Evolutionary conservation across 2,797 vertebrate genomes (phyloP), one percentile per base, ranked within the genome.

Genomic region (Chelidonichthys spinosus): DNA sequence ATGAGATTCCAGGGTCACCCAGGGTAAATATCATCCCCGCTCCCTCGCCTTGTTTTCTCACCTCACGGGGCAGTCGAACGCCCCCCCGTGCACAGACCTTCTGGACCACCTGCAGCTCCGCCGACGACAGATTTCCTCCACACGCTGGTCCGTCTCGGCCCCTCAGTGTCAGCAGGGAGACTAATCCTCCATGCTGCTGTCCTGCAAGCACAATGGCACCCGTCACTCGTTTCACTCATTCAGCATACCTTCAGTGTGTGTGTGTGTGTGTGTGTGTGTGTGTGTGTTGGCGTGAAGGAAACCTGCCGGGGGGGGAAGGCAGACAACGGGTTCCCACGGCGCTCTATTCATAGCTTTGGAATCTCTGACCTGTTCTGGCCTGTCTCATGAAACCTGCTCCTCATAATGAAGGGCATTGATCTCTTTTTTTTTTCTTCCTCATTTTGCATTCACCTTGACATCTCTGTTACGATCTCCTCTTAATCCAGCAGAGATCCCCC

Each of bases 281-380:
- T 25, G 25, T 25, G 25, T 25, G 25, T 25, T 2, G 25, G 25
- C 25, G 25, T 25, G 25, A 25, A 25, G 25, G 25, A 25, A 25
- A 25, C 25, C 25, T 25, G 25, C 25, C 25, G 25, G 25, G 25
- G 25, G 25, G 83, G 86, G 79, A 84, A 84, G 84, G 86, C 84
- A 71, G 87, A 81, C 83, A 75, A 83, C 43, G 46, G 73, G 81
- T 92, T 92, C 92, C 90, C 92, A 94, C 90, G 80, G 76, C 85
- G 25, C 84, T 86, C 90, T 92, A 90, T 92, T 93, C 92, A 90
- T 87, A 89, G 92, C 76, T 47, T 78, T 60, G 86, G 90, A 92
- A 93, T 94, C 89, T 88, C 81, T 75, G 82, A 92, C 92, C 90
- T 93, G 92, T 91, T 84, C 85, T 60, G 87, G 89, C 92, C 83